Conservation (phyloP, 2,113 vertebrate genomes). For the Rhabdornis inornatus region DNA sequence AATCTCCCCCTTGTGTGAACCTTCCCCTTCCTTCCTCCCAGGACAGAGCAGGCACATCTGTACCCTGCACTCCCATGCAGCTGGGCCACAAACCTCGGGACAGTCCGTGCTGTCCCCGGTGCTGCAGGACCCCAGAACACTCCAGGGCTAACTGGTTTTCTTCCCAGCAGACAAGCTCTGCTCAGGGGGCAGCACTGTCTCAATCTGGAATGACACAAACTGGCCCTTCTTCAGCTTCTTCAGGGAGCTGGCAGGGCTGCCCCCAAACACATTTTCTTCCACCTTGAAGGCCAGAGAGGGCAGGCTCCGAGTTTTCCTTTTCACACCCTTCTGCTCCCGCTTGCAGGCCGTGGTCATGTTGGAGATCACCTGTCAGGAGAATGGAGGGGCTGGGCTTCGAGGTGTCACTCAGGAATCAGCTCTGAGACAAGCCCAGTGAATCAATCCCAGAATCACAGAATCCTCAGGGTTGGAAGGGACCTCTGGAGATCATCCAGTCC, state of each 20-base stretch:
- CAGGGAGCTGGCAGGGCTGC: slow-evolving; percentile 37
- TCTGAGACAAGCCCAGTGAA: accelerated
- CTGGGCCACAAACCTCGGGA: neutral
- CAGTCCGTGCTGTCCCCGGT: neutral
- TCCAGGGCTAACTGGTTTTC: slow-evolving; percentile 58
- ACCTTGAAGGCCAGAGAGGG: slow-evolving; percentile 73
- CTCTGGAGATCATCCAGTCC: neutral
- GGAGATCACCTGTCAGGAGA: slow-evolving; percentile 76
- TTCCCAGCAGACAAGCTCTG: slow-evolving; percentile 50
- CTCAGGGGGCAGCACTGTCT: slow-evolving; percentile 75
- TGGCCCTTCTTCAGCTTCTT: slow-evolving; percentile 82
- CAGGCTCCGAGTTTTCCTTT: slow-evolving; percentile 66
- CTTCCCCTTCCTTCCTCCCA: neutral
- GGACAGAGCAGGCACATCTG: neutral
- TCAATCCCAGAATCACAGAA: neutral
- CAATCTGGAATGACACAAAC: slow-evolving; percentile 81
- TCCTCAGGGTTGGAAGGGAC: neutral
- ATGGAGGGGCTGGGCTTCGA: neutral
- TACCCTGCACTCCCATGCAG: neutral
- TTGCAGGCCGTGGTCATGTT: slow-evolving; percentile 83
- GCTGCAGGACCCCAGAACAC: accelerated
- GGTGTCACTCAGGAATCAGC: neutral
- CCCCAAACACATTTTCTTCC: slow-evolving; percentile 65
- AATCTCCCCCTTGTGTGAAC: neutral
- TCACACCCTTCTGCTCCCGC: slow-evolving; percentile 75